Base-by-base conservation (phyloP, 2,113 vertebrate species). In the Pseudopodoces humilis region DNA sequence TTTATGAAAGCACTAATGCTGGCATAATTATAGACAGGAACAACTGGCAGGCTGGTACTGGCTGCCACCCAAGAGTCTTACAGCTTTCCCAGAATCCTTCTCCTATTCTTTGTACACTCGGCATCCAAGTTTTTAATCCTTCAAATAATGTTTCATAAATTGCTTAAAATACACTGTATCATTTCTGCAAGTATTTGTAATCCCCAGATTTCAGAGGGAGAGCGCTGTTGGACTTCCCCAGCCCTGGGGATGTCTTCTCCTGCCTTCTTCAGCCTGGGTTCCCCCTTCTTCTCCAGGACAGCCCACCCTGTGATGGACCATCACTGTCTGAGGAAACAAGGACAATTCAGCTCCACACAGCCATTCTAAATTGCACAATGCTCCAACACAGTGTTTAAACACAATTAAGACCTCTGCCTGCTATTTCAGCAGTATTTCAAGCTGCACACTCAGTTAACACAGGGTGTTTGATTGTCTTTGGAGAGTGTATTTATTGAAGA, bases 1-100 rank as follows among this genome's bases (percentile, higher is more conserved):
- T 96, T 95, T 94, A 94, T 87, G 93, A 95, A 93, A 88, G 79
- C 88, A 93, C 95, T 94, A 94, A 83, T 95, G 81, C 93, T 96
- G 96, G 91, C 94, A 94, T 49, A 92, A 96, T 95, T 97, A 94
- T 67, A 78, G 86, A 88, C 83, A 86, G 39, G 84, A 92, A 81
- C 90, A 94, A 95, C 82, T 90, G 94, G 77, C 94, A 97, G 94
- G 39, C 83, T 92, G 93, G 94, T 75, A 93, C 91, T 95, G 97
- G 96, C 92, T 90, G 86, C 88, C 90, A 86, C 93, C 90, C 95
- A 97, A 65, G 52, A 94, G 43, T 15, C 90, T 96, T 84, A 93
- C 75, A 94, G 82, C 87, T 93, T 95, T 96, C 93, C 92, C 94
- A 96, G 91, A 95, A 97, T 86, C 88, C 92, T 88, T 55, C 81